phyloP scores from a whole-genome alignment of 2,888 invertebrate species.

The Rhingia campestris region DNA sequence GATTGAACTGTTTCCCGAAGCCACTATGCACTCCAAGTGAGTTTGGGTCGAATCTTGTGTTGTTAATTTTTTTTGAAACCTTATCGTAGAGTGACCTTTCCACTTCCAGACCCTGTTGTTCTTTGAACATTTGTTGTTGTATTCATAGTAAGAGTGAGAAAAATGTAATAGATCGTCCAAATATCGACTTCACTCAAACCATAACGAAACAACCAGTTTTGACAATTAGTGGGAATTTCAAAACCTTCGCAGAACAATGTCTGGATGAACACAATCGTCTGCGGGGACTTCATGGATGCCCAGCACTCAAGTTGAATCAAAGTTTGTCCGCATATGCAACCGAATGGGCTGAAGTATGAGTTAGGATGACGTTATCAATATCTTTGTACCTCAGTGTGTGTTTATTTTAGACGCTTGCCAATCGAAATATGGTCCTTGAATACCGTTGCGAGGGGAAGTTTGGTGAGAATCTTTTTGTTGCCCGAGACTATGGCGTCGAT shows the following conservation, averaged over 20 bases:
- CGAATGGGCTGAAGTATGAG: constrained; percentile 86
- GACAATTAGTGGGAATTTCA: constrained; percentile 12
- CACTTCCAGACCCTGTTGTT: constrained; percentile 37
- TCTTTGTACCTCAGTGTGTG: not conserved
- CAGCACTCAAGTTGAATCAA: constrained; percentile 86
- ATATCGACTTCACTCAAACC: not conserved
- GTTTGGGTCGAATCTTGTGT: constrained; percentile 2
- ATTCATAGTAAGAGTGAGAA: not conserved
- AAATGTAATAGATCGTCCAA: not conserved
- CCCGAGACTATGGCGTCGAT: constrained; percentile 87
- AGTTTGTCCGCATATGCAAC: constrained; percentile 87
- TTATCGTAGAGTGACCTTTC: not conserved
- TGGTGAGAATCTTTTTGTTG: constrained; percentile 92
- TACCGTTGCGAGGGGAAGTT: constrained; percentile 91
- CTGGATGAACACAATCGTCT: constrained; percentile 90
- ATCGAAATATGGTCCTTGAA: constrained; percentile 82
- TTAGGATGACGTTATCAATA: not conserved
- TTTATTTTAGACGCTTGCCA: constrained; percentile 50
- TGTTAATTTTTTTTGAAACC: not conserved
- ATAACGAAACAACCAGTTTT: constrained; percentile 26
- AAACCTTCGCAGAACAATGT: constrained; percentile 87
- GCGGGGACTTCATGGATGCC: constrained; percentile 87
- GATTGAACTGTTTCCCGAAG: not conserved
- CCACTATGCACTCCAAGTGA: constrained; percentile 28
- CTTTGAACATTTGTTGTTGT: constrained; percentile 28